Base-by-base conservation (phyloP, 2,113 vertebrate species). In the Riparia riparia region DNA sequence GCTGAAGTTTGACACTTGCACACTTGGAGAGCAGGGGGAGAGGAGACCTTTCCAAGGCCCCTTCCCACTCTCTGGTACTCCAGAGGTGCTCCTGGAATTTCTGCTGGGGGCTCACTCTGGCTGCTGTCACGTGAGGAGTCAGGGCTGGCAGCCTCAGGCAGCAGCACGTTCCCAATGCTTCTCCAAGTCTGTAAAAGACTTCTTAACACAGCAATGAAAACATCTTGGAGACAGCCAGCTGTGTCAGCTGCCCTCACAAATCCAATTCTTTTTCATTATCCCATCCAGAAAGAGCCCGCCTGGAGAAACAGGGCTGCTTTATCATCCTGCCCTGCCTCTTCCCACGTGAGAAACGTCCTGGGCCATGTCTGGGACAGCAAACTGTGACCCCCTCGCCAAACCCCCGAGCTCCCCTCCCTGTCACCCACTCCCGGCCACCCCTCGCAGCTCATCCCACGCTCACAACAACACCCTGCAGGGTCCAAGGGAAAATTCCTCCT, bases 261-360 rank as follows among this genome's bases (percentile, higher is more conserved):
- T 37, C 66, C 87, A 39, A 82, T 89, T 82, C 61, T 68, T 89
- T 74, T 74, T 78, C 93, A 96, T 96, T 93, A 93, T 64, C 92
- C 92, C 90, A 82, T 78, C 82, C 29, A 85, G 78, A 31, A 74
- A 56, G 85, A 76, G 89, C 57, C 61, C 19, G 82, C 45, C 85
- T 90, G 79, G 37, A 65, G 88, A 57, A 85, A 18, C 45, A 53
- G 28, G 26, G 63, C 54, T 92, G 90, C 82, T 90, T 93, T 50
- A 65, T 82, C 74, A 42, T 39, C 71, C 53, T 79, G 41, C 42
- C 47, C 64, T 63, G 79, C 54, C 68, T 66, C 84, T 68, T 32
- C 26, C 68, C n/a, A 37, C 1, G 0, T 0, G 4, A 86, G 57
- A 12, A 34, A n/a, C 2, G 12, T 18, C 72, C 78, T 44, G 53